Evolutionary conservation across 2,888 invertebrate species (phyloP), one percentile per base, ranked within the genome.

Genomic region (Exephanes ischioxanthus): DNA sequence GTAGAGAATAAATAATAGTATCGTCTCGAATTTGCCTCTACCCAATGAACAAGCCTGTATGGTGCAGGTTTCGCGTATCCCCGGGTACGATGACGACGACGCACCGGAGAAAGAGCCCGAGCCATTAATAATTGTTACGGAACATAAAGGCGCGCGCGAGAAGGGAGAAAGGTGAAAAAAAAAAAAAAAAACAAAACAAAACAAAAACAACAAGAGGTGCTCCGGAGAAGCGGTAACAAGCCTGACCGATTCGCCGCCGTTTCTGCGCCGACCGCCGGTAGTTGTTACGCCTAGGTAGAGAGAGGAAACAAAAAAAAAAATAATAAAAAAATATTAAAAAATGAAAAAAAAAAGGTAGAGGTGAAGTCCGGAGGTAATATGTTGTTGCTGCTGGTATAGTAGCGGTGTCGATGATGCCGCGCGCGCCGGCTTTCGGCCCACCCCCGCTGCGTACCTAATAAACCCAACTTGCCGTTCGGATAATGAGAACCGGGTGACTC

Each of bases 391-490:
- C 58, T 58, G 58, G 22, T 58, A 66, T 77, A 89, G 88, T 90
- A 89, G 87, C 89, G 92, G 92, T 92, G 92, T 92, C 92, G 92
- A 92, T 92, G 90, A 91, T 90, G 89, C 88, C 88, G 85, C 85
- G 85, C 85, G 81, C 81, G 78, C 85, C 81, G 77, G 45, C 68
- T 61, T 63, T 73, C 88, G 90, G 91, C 91, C 93, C 93, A 93
- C 93, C 93, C 94, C 94, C 94, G 93, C 93, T 94, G 93, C 88
- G 93, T 92, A 92, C 91, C 92, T 93, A 93, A 94, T 94, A 93
- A 93, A 93, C 92, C 92, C 91, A 78, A 93, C 92, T 92, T 92
- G 92, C 91, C 89, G 91, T 90, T 89, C 91, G 91, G 92, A 93
- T 94, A 94, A 94, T 94, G 92, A 93, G 91, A 91, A 91, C 89